Evolutionary conservation across 2,113 vertebrate species (phyloP).

Genomic region (Alosa alosa): DNA sequence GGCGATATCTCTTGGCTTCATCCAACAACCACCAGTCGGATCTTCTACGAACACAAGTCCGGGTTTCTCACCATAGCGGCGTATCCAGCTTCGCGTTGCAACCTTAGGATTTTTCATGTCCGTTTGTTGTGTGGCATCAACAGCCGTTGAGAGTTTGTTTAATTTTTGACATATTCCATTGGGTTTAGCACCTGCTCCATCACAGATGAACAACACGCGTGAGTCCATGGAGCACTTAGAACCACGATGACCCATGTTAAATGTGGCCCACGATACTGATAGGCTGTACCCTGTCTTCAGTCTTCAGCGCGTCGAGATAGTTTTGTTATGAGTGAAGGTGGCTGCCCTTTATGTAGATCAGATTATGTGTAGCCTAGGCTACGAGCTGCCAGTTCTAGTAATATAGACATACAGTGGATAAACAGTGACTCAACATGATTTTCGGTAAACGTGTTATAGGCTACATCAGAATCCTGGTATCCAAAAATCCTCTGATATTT

Average conservation of each 20-base stretch:
- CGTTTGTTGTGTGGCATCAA: slow-evolving; percentile 43
- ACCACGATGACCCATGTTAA: slow-evolving; percentile 65
- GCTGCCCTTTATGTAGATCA: background rate
- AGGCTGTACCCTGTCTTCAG: background rate
- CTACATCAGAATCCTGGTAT: slow-evolving; percentile 16
- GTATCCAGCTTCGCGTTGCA: slow-evolving; percentile 17
- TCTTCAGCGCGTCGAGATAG: background rate
- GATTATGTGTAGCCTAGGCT: background rate
- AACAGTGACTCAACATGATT: slow-evolving; percentile 39
- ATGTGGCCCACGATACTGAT: background rate
- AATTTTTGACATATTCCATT: slow-evolving; percentile 31
- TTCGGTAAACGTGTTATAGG: slow-evolving; percentile 27
- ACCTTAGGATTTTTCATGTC: slow-evolving; percentile 34
- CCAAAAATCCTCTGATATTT: slow-evolving; percentile 27
- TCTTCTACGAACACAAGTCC: slow-evolving; percentile 72
- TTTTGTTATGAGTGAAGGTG: background rate
- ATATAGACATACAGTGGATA: background rate
- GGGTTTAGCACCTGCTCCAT: slow-evolving; percentile 25
- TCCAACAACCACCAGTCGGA: slow-evolving; percentile 73
- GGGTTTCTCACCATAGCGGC: background rate
- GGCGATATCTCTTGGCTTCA: slow-evolving; percentile 59
- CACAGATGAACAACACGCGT: slow-evolving; percentile 48
- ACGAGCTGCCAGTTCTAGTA: slow-evolving; percentile 54
- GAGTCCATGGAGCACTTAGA: slow-evolving; percentile 58
- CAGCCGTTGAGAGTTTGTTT: slow-evolving; percentile 32